A percentile compares a stretch with the other conserved stretches of the same genome.
Evolutionary conservation across 1,140 invertebrate species (phyloP).

Genomic region (Nautilus pompilius): DNA sequence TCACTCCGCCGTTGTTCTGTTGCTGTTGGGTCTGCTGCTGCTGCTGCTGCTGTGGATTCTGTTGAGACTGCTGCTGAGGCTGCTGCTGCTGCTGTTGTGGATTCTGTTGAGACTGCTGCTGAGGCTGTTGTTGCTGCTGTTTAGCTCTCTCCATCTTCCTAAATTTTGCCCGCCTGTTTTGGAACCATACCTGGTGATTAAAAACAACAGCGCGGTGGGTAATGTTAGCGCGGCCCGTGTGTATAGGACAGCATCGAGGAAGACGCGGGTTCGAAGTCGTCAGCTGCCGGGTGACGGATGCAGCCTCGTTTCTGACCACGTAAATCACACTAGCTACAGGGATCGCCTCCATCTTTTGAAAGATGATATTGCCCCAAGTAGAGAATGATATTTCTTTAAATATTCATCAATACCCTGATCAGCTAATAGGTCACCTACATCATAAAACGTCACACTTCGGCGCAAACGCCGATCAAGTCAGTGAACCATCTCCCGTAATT

Average conservation of each 20-base stretch:
- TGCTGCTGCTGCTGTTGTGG: constrained; percentile 5
- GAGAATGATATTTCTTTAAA: no score
- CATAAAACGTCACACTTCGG: no score
- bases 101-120: constrained; percentile 7
- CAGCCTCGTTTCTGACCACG: no score
- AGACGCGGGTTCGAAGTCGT: background rate
- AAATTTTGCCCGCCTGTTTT: constrained; percentile 81
- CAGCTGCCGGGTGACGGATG: no score
- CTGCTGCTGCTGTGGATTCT: constrained; percentile 11
- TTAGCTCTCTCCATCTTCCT: constrained; percentile 47
- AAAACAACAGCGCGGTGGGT: background rate
- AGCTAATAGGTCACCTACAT: no score
- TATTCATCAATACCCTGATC: no score
- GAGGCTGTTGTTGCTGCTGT: constrained; percentile 16
- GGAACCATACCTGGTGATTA: constrained; percentile 79
- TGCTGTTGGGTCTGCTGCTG: background rate
- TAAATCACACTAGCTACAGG: no score
- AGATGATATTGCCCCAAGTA: no score
- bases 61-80: constrained; percentile 1
- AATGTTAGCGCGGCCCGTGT: background rate
- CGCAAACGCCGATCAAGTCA: no score
- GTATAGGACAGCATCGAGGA: background rate
- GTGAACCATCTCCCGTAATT: no score
- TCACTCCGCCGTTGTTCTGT: background rate
- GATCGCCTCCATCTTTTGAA: no score